A percentile compares a stretch with the other conserved stretches of the same genome.
Evolutionary conservation across 1,140 invertebrate species (phyloP).

Genomic region (Philopotamus ludificatus): DNA sequence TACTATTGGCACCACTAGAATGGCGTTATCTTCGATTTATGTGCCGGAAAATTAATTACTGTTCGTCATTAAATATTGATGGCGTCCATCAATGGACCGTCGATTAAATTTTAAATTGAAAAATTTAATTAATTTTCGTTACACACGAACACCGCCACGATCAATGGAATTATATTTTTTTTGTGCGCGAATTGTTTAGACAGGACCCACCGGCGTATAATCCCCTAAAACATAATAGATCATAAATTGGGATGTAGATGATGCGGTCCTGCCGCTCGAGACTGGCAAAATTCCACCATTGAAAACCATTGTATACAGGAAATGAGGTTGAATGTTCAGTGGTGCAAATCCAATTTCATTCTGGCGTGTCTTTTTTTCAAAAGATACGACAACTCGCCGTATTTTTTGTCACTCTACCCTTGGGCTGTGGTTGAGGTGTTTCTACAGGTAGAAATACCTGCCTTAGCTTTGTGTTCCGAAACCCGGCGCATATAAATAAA

Average conservation of each 20-base stretch:
- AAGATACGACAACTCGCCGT: conserved; percentile 11
- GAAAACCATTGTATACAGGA: conserved; percentile 39
- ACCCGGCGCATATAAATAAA: background rate
- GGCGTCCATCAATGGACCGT: too few species aligned
- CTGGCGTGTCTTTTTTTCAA: conserved; percentile 20
- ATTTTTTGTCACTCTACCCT: conserved; percentile 36
- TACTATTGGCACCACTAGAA: too few species aligned
- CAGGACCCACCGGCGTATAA: too few species aligned
- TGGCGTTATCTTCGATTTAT: too few species aligned
- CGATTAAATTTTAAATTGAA: too few species aligned
- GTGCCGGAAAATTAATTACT: too few species aligned
- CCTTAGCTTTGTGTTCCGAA: conserved; percentile 7
- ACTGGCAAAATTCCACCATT: conserved; percentile 25
- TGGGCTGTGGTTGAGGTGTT: conserved; percentile 16
- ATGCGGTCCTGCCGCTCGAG: conserved; percentile 12
- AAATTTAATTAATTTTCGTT: too few species aligned
- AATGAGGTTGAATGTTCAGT: conserved; percentile 38
- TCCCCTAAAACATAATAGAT: conserved; percentile 10
- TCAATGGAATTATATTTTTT: too few species aligned
- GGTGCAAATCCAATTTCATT: conserved; percentile 39
- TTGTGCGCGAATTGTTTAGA: too few species aligned
- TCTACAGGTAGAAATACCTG: conserved; percentile 34
- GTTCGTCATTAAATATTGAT: too few species aligned
- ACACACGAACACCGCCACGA: too few species aligned
- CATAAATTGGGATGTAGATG: conserved; percentile 26